Conservation (phyloP, 2,113 vertebrate species). For the Sander lucioperca region DNA sequence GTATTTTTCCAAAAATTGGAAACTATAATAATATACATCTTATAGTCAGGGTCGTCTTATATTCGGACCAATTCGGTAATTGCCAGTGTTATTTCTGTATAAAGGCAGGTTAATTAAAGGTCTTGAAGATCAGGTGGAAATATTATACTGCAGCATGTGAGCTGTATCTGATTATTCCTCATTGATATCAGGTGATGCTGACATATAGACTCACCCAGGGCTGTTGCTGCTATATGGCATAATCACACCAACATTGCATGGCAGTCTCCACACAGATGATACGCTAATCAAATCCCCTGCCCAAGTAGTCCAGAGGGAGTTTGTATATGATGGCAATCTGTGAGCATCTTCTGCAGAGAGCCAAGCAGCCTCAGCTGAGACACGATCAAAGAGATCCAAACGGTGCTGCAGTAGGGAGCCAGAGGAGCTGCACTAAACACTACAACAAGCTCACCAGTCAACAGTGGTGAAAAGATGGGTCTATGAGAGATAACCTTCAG, state of each 20-base stretch:
- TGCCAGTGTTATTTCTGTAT: conserved; percentile 1
- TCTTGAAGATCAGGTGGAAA: conserved; percentile 23
- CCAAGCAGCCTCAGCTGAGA: conserved; percentile 55
- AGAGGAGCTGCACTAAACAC: conserved; percentile 37
- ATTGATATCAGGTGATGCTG: conserved; percentile 26
- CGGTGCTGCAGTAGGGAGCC: conserved; percentile 39
- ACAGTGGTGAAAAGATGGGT: conserved; percentile 21
- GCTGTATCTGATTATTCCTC: conserved; percentile 28
- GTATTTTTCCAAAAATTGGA: no score
- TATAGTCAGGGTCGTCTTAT: no score
- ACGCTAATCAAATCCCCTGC: conserved; percentile 68
- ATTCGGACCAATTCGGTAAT: background rate
- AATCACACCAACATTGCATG: conserved; percentile 54
- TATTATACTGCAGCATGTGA: conserved; percentile 6
- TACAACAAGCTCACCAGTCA: conserved; percentile 26
- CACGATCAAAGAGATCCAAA: conserved; percentile 69
- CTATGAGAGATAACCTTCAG: conserved; percentile 17
- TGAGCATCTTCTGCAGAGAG: conserved; percentile 50
- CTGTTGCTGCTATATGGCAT: conserved; percentile 42
- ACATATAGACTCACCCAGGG: conserved; percentile 37
- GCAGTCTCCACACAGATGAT: conserved; percentile 53
- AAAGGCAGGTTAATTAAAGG: conserved; percentile 35
- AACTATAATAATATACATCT: no score
- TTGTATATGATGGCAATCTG: conserved; percentile 63
- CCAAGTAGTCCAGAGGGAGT: conserved; percentile 60